phyloP scores from a whole-genome alignment of 2,797 vertebrate species.

The Euphonia xanthogaster region DNA sequence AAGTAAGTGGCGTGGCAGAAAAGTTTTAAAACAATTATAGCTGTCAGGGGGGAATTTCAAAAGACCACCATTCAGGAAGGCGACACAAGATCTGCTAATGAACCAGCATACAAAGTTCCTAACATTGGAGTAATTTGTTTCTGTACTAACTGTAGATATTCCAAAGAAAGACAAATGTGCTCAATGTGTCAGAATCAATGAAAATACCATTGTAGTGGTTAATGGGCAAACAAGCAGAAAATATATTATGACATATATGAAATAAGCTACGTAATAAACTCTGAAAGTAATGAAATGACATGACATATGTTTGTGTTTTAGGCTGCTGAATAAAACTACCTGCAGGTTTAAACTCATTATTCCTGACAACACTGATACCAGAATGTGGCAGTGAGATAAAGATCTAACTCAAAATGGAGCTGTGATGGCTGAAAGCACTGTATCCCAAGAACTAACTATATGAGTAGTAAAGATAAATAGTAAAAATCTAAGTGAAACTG shows the following conservation, averaged over 20 bases:
- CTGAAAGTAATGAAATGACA: not conserved
- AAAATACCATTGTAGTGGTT: not conserved
- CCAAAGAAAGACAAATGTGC: not conserved
- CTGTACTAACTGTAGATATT: not conserved
- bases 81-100: not conserved
- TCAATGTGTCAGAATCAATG: not conserved
- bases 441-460: not conserved
- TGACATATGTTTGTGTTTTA: not conserved
- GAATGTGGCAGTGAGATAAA: not conserved
- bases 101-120: not conserved
- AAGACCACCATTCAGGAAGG: not conserved
- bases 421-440: not conserved
- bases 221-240: not conserved
- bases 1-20: not conserved
- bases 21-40: not conserved
- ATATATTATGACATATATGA: not conserved
- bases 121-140: not conserved
- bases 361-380: not conserved
- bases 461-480: not conserved
- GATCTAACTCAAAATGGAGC: not conserved
- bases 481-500: not conserved
- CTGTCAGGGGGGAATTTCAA: not conserved
- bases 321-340: not conserved
- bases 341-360: not conserved
- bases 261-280: not conserved